Conservation (phyloP, 2,797 vertebrate species). For the Crocidura indochinensis region DNA sequence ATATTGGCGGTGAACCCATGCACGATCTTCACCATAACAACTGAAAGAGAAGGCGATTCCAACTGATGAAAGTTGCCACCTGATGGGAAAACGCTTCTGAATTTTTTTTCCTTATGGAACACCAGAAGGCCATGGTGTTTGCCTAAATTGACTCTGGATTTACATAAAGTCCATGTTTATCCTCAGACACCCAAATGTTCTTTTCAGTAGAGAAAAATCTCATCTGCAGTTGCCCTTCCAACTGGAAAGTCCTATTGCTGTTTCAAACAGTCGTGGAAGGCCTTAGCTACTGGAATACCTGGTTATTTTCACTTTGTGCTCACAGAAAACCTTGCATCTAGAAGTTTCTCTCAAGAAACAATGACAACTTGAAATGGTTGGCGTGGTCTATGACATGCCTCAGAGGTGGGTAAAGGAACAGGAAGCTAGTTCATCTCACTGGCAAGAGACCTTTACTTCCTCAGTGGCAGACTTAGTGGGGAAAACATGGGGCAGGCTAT, state of each 20-base stretch:
- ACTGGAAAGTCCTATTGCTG: constrained; percentile 53
- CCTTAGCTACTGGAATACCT: background rate
- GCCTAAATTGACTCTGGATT: constrained; percentile 46
- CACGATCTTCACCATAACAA: background rate
- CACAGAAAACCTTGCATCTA: background rate
- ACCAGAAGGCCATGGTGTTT: constrained; percentile 31
- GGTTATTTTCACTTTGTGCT: constrained; percentile 11
- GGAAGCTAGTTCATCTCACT: background rate
- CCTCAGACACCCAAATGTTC: constrained; percentile 62
- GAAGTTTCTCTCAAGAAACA: constrained; percentile 26
- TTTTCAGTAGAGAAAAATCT: constrained; percentile 64
- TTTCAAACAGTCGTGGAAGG: constrained; percentile 39
- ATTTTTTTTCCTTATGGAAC: background rate
- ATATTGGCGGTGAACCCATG: background rate
- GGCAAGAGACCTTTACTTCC: background rate
- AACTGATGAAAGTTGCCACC: background rate
- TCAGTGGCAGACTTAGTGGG: background rate
- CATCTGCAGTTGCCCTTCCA: constrained; percentile 49
- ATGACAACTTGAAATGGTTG: background rate
- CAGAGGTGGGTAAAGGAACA: background rate
- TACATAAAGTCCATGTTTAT: constrained; percentile 4
- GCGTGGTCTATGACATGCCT: background rate
- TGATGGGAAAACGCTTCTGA: background rate
- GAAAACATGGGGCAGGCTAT: background rate
- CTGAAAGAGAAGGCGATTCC: background rate